phyloP scores from a whole-genome alignment of 1,140 invertebrate genomes.

The Zophobas morio region DNA sequence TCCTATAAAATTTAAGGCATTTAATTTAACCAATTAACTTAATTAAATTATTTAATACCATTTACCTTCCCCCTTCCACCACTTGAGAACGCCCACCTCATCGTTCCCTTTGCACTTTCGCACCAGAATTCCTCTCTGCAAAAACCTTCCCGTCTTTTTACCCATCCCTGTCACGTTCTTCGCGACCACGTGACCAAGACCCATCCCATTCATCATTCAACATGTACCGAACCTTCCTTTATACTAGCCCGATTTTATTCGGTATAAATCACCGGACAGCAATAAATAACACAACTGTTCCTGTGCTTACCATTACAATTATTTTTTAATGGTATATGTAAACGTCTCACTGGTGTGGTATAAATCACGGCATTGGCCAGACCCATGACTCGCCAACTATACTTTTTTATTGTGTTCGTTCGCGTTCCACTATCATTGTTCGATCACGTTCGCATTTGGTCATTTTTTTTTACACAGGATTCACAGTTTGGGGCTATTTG shows the following conservation, averaged over 20 bases:
- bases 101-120: too few species aligned
- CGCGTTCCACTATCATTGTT: background rate
- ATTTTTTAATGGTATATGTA: conserved; percentile 15
- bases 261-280: conserved; percentile 9
- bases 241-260: conserved; percentile 6
- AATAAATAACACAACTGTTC: conserved; percentile 9
- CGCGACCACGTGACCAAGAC: background rate
- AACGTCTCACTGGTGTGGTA: conserved; percentile 7
- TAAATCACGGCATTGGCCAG: conserved; percentile 3
- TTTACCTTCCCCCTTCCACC: too few species aligned
- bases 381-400: background rate
- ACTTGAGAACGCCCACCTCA: too few species aligned
- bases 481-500: background rate
- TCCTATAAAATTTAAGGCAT: too few species aligned
- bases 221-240: background rate
- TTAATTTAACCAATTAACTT: too few species aligned
- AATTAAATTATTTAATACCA: too few species aligned
- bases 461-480: background rate
- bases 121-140: too few species aligned
- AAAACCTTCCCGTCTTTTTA: background rate
- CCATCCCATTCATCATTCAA: background rate
- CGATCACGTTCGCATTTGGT: background rate
- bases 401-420: background rate
- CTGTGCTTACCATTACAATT: conserved; percentile 13
- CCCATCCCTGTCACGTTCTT: background rate